These are phyloP conservation scores for Spea bombifrons DNA, from an alignment of 2,113 vertebrate species.

Conservation along the genomic window DNA sequence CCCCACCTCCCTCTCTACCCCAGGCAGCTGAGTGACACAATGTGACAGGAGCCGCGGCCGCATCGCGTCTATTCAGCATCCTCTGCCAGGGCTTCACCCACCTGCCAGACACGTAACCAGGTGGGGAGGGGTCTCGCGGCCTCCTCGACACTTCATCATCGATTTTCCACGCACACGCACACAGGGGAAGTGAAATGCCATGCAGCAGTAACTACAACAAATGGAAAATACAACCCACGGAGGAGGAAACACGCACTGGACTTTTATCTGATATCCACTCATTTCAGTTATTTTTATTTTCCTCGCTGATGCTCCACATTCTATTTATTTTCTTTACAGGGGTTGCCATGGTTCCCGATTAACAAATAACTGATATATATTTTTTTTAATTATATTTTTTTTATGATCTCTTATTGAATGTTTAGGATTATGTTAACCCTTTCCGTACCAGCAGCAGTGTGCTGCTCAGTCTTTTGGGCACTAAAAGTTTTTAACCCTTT, in stretches of 20 bases:
- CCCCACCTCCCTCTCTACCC: background rate
- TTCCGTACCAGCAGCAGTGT: too few species aligned
- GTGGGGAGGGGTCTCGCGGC: conserved; percentile 30
- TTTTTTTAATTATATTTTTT: background rate
- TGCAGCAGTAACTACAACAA: conserved; percentile 27
- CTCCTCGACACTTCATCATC: conserved; percentile 28
- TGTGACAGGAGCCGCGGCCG: conserved; percentile 42
- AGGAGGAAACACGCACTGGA: conserved; percentile 19
- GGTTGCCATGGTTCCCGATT: too few species aligned
- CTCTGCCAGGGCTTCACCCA: conserved; percentile 39
- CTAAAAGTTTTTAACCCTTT: too few species aligned
- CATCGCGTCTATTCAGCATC: conserved; percentile 43
- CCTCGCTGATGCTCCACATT: too few species aligned
- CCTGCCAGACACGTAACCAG: conserved; percentile 47
- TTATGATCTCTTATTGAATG: too few species aligned
- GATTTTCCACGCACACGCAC: conserved; percentile 8
- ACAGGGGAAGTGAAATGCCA: conserved; percentile 27
- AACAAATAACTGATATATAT: background rate
- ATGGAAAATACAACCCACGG: conserved; percentile 33
- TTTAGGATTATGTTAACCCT: too few species aligned
- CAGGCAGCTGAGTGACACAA: conserved; percentile 41
- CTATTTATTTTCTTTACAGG: too few species aligned
- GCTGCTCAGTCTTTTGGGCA: too few species aligned
- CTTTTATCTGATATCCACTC: too few species aligned
- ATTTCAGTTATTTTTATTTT: background rate